These are phyloP conservation scores for Pseudomyrmex gracilis DNA, from an alignment of 1,140 invertebrate genomes.

Conservation along the genomic window DNA sequence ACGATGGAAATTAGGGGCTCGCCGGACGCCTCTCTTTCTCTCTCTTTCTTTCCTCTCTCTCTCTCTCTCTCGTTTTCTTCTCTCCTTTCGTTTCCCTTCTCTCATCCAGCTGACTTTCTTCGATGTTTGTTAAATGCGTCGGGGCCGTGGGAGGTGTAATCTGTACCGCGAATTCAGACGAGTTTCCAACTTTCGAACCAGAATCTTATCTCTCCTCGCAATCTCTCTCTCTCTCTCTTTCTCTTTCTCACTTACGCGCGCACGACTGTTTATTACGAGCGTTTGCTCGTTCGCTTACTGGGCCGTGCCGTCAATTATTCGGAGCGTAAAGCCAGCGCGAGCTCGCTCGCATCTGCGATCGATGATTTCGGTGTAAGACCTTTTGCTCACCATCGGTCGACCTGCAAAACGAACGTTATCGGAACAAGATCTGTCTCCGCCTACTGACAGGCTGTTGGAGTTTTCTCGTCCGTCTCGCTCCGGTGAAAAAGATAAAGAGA, in stretches of 20 bases:
- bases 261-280: conserved; percentile 54
- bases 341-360: conserved; percentile 52
- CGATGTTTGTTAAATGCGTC: conserved; percentile 72
- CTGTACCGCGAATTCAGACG: conserved; percentile 40
- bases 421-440: conserved; percentile 49
- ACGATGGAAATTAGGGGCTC: conserved; percentile 76
- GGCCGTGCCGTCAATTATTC: conserved; percentile 51
- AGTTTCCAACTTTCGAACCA: conserved; percentile 60
- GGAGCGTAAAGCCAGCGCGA: conserved; percentile 59
- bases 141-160: conserved; percentile 57
- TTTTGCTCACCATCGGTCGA: conserved; percentile 51
- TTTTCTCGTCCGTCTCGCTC: conserved; percentile 26
- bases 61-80: conserved; percentile 50
- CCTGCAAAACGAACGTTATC: conserved; percentile 51
- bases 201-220: conserved; percentile 54
- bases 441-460: conserved; percentile 22
- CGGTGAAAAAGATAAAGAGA: neutral
- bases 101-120: conserved; percentile 40
- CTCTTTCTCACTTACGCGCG: neutral
- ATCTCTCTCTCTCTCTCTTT: neutral
- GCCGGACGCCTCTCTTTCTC: conserved; percentile 67
- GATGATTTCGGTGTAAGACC: conserved; percentile 46
- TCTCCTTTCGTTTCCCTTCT: conserved; percentile 4
- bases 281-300: conserved; percentile 54
- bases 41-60: conserved; percentile 24